These are phyloP conservation scores for Ecliptopera silaceata DNA, from an alignment of 2,888 invertebrate genomes.

Conservation along the genomic window DNA sequence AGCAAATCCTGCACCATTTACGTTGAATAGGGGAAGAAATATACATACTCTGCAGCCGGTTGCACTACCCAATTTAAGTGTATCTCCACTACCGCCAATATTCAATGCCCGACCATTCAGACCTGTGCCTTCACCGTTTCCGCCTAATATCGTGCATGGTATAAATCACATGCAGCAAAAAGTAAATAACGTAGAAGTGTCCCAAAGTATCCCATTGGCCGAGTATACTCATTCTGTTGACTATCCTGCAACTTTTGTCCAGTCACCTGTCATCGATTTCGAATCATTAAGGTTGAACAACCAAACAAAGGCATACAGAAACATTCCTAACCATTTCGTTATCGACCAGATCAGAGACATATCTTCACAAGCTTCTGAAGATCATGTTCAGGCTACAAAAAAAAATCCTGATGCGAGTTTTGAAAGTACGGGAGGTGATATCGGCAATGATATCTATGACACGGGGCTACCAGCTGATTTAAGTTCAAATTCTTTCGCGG, in stretches of 20 bases:
- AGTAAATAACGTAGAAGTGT: conserved; percentile 75
- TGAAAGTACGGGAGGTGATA: conserved; percentile 68
- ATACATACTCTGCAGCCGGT: conserved; percentile 82
- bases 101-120: conserved; percentile 84
- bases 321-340: conserved; percentile 66
- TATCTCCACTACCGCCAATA: conserved; percentile 84
- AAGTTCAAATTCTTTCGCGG: conserved; percentile 47
- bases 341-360: conserved; percentile 75
- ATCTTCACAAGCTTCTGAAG: conserved; percentile 79
- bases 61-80: conserved; percentile 85
- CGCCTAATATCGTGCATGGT: conserved; percentile 55
- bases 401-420: conserved; percentile 69
- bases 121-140: conserved; percentile 52
- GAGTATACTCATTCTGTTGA: conserved; percentile 88
- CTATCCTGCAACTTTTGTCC: conserved; percentile 87
- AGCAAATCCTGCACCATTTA: conserved; percentile 73
- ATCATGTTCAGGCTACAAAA: conserved; percentile 70
- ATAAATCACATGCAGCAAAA: conserved; percentile 60
- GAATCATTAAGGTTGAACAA: conserved; percentile 61
- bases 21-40: conserved; percentile 71
- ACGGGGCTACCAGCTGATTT: conserved; percentile 55
- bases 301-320: conserved; percentile 67
- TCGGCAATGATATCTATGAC: conserved; percentile 67
- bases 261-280: conserved; percentile 87
- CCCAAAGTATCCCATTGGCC: conserved; percentile 86